These are phyloP conservation scores for Sturnira hondurensis DNA, from an alignment of 2,113 vertebrate species.

Conservation along the genomic window DNA sequence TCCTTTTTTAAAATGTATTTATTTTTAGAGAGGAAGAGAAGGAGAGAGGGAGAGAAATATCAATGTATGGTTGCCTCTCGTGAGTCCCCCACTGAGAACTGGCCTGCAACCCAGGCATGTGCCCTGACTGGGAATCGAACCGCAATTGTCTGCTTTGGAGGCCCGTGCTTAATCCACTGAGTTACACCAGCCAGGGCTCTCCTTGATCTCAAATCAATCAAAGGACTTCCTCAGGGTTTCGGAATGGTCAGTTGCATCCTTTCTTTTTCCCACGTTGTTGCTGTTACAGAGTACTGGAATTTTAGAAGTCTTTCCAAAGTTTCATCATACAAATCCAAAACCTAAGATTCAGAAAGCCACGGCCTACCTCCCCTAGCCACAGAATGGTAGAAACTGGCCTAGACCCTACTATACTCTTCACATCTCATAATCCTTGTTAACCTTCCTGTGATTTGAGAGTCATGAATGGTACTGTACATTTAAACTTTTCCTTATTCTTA, in stretches of 20 bases:
- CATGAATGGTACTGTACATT: background rate
- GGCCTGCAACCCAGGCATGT: too few species aligned
- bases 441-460: background rate
- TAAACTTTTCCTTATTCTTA: background rate
- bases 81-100: too few species aligned
- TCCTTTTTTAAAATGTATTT: too few species aligned
- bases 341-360: background rate
- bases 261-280: background rate
- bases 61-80: too few species aligned
- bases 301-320: background rate
- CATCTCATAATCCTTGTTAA: background rate
- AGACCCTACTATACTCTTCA: background rate
- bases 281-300: background rate
- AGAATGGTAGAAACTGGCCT: background rate
- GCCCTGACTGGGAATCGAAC: too few species aligned
- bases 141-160: too few species aligned
- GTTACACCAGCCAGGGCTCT: too few species aligned
- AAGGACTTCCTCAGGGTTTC: background rate
- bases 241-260: background rate
- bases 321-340: conserved; percentile 2
- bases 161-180: too few species aligned
- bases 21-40: too few species aligned
- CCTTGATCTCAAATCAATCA: background rate
- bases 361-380: background rate
- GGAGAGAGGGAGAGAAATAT: too few species aligned